Evolutionary conservation across 2,888 invertebrate species (phyloP).

Genomic region (Metopia argyrocephala): DNA sequence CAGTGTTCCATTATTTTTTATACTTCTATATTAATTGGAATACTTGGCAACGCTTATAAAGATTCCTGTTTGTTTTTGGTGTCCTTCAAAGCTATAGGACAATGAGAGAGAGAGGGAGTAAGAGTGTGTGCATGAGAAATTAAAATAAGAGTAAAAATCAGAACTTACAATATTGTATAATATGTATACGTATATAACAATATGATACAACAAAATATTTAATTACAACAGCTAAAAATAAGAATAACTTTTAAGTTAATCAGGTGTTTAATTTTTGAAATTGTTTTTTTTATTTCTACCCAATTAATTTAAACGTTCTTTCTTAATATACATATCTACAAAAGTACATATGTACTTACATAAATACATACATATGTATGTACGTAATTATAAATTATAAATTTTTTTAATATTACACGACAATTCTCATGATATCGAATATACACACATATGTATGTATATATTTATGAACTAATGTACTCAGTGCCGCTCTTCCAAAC

Average conservation of each 20-base stretch:
- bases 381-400: no score
- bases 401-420: constrained; percentile 28
- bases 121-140: background rate
- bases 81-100: background rate
- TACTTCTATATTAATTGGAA: no score
- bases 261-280: constrained; percentile 37
- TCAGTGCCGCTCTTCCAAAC: background rate
- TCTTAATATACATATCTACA: no score
- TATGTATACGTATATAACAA: background rate
- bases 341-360: no score
- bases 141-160: background rate
- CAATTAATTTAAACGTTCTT: constrained; percentile 17
- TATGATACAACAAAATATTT: background rate
- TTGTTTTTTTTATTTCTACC: background rate
- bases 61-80: background rate
- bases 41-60: no score
- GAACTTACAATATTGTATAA: constrained; percentile 3
- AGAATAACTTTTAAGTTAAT: constrained; percentile 14
- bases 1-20: no score
- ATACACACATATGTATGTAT: no score
- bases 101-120: background rate
- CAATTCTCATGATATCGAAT: constrained; percentile 30
- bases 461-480: no score
- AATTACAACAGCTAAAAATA: constrained; percentile 9
- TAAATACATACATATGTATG: no score